Percentiles rank a stretch among this genome's conserved stretches.
phyloP scores from a whole-genome alignment of 2,888 invertebrate genomes.

The Athrips mouffetella region DNA sequence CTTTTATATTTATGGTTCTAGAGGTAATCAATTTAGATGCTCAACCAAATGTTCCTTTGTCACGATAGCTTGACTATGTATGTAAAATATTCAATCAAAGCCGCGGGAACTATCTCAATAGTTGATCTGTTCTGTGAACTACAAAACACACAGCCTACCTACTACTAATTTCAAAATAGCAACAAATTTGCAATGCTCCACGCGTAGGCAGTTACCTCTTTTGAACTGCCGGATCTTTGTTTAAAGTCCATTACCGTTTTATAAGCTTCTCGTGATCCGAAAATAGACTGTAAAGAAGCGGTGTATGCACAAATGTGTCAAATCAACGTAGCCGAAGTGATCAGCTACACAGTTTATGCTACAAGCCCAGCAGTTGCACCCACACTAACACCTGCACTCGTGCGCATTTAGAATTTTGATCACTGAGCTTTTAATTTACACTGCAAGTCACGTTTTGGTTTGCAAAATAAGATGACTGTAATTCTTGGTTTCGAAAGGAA shows the following conservation, averaged over 20 bases:
- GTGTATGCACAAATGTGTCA: neutral
- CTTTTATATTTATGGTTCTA: too few relatives aligned
- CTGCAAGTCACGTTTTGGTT: too few relatives aligned
- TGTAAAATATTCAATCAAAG: too few relatives aligned
- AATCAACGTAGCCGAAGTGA: neutral
- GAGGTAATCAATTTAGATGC: too few relatives aligned
- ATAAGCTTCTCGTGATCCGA: neutral
- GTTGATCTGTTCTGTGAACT: too few relatives aligned
- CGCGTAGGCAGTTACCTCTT: constrained; percentile 5
- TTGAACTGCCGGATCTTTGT: neutral
- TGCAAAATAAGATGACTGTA: too few relatives aligned
- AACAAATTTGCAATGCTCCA: neutral
- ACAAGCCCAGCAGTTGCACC: neutral
- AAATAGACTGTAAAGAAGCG: neutral
- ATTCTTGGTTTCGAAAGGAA: too few relatives aligned
- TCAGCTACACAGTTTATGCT: neutral
- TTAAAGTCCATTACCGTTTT: neutral
- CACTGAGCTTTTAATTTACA: neutral
- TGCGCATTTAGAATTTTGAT: constrained; percentile 1
- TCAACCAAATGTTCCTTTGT: too few relatives aligned
- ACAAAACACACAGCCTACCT: too few relatives aligned
- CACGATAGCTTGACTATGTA: too few relatives aligned
- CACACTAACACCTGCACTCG: constrained; percentile 4
- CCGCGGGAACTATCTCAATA: too few relatives aligned
- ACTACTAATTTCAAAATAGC: too few relatives aligned